phyloP scores from a whole-genome alignment of 2,888 invertebrate species.

The Polydrusus tereticollis region DNA sequence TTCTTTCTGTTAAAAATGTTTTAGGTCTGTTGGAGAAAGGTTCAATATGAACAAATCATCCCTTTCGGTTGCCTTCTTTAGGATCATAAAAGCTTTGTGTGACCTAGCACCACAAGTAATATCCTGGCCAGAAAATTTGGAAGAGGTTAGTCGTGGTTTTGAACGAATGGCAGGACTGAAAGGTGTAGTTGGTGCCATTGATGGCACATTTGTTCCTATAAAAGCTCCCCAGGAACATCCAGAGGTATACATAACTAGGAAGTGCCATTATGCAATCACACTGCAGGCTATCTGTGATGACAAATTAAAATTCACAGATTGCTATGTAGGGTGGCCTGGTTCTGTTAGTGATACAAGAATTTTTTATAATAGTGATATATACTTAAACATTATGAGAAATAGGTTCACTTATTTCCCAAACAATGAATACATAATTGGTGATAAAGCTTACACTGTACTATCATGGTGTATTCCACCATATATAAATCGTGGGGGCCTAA shows the following conservation, averaged over 20 bases:
- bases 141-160: background rate
- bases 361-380: background rate
- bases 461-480: background rate
- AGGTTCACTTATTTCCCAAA: background rate
- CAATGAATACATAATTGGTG: background rate
- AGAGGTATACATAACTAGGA: background rate
- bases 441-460: background rate
- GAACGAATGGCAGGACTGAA: background rate
- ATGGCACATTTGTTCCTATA: background rate
- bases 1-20: background rate
- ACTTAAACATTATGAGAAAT: background rate
- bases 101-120: background rate
- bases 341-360: background rate
- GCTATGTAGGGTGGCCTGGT: background rate
- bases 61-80: background rate
- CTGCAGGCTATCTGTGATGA: background rate
- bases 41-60: background rate
- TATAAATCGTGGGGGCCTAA: background rate
- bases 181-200: background rate
- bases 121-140: background rate
- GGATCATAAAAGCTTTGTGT: background rate
- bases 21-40: background rate
- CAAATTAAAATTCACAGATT: background rate
- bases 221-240: background rate
- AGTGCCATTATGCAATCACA: background rate